These are phyloP conservation scores for Abrostola triplasia DNA, from an alignment of 2,888 invertebrate species.

Conservation along the genomic window DNA sequence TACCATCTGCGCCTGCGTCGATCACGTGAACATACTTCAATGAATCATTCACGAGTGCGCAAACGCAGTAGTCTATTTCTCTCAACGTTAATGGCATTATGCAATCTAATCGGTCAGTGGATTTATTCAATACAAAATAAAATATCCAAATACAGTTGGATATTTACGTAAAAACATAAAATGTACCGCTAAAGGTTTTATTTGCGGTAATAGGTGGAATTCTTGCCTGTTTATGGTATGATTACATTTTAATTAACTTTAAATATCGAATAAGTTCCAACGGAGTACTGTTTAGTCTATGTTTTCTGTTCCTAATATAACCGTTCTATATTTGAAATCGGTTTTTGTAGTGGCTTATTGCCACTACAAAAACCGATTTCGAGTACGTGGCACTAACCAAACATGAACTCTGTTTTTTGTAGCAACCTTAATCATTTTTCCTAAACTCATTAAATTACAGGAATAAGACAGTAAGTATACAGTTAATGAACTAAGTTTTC, in stretches of 20 bases:
- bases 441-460: no score
- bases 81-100: constrained; percentile 38
- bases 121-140: constrained; percentile 44
- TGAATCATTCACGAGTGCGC: constrained; percentile 35
- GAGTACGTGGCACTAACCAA: no score
- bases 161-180: constrained; percentile 39
- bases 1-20: constrained; percentile 14
- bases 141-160: constrained; percentile 41
- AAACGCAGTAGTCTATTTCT: constrained; percentile 45
- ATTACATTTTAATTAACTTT: constrained; percentile 45
- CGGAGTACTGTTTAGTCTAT: constrained; percentile 14
- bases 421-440: no score
- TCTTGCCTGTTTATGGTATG: constrained; percentile 31
- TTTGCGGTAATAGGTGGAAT: constrained; percentile 23
- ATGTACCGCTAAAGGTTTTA: constrained; percentile 7
- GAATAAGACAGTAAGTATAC: no score
- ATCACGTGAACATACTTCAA: constrained; percentile 19
- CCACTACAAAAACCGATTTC: no score
- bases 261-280: constrained; percentile 34
- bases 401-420: no score
- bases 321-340: constrained; percentile 21
- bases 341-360: no score
- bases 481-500: no score
- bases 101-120: constrained; percentile 35
- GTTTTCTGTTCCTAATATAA: constrained; percentile 23